phyloP scores from a whole-genome alignment of 2,888 invertebrate species.

The Microplitis deprimator region DNA sequence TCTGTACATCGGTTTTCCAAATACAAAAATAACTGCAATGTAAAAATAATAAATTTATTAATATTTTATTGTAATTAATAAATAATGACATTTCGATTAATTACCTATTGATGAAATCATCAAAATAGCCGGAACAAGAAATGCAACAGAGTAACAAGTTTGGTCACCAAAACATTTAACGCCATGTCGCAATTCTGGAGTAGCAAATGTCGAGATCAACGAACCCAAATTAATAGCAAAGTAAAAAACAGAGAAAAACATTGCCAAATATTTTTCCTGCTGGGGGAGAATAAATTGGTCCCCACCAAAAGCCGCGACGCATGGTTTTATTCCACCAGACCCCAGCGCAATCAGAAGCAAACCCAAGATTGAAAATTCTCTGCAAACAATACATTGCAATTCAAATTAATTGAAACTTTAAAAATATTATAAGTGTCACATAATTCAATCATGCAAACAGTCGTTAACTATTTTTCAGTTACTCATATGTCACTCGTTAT shows the following conservation, averaged over 20 bases:
- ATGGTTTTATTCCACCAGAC: slow-evolving; percentile 90
- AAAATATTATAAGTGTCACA: not conserved
- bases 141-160: slow-evolving; percentile 88
- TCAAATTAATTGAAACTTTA: not conserved
- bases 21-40: slow-evolving; percentile 81
- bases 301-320: slow-evolving; percentile 89
- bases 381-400: slow-evolving; percentile 59
- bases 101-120: slow-evolving; percentile 88
- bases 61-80: not conserved
- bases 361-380: slow-evolving; percentile 78
- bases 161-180: slow-evolving; percentile 83
- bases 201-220: slow-evolving; percentile 88
- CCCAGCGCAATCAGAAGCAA: slow-evolving; percentile 86
- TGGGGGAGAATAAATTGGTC: slow-evolving; percentile 88
- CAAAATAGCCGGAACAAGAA: slow-evolving; percentile 89
- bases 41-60: slow-evolving; percentile 11
- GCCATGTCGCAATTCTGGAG: slow-evolving; percentile 88
- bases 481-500: too few species aligned
- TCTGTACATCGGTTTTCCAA: slow-evolving; percentile 84
- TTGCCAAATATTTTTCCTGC: slow-evolving; percentile 83
- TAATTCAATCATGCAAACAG: too few species aligned
- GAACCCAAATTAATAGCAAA: slow-evolving; percentile 94
- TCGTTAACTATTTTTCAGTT: too few species aligned
- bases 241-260: slow-evolving; percentile 95
- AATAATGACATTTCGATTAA: slow-evolving; percentile 49